These are phyloP conservation scores for Panthera tigris DNA, from an alignment of 2,113 vertebrate genomes.

Conservation along the genomic window DNA sequence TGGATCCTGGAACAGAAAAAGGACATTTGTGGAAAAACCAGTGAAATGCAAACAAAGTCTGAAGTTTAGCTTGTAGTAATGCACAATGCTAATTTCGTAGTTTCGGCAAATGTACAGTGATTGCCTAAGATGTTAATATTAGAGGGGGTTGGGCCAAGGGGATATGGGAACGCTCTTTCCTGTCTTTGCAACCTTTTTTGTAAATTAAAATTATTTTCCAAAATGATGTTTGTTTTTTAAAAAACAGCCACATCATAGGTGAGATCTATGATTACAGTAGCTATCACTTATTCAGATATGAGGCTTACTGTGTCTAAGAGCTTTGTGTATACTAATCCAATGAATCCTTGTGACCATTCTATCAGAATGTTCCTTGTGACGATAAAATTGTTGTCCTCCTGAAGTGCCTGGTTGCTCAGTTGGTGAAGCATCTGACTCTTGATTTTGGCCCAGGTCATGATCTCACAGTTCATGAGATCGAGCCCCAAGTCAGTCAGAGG, in stretches of 20 bases:
- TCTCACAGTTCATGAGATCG: too few relatives aligned
- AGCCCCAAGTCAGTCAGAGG: too few relatives aligned
- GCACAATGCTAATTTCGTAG: not conserved
- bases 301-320: not conserved
- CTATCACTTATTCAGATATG: not conserved
- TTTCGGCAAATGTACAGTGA: not conserved
- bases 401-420: too few relatives aligned
- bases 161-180: not conserved
- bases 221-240: not conserved
- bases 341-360: not conserved
- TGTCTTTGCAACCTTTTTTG: not conserved
- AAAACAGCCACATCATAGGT: not conserved
- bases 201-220: constrained; percentile 26
- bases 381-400: not conserved
- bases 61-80: not conserved
- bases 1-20: not conserved
- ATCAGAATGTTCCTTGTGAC: not conserved
- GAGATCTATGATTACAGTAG: not conserved
- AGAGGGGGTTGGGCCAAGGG: not conserved
- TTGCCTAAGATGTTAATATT: not conserved
- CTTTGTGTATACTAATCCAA: not conserved
- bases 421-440: too few relatives aligned
- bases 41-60: not conserved
- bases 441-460: too few relatives aligned
- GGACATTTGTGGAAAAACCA: not conserved